These are phyloP conservation scores for Agriotes lineatus DNA, from an alignment of 2,888 invertebrate species.

Conservation along the genomic window DNA sequence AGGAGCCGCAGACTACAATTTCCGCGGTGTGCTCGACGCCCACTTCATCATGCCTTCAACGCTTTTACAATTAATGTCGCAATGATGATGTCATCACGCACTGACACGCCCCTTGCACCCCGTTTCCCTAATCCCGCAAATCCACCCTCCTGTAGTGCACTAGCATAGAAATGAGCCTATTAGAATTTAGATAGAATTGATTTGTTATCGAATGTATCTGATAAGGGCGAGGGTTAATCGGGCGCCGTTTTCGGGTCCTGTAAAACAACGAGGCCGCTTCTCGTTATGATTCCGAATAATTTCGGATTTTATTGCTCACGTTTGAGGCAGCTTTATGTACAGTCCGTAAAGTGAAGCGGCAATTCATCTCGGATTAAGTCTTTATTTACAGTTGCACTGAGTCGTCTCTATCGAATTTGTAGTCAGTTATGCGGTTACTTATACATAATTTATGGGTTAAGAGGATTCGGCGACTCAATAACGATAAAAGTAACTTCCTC, in stretches of 20 bases:
- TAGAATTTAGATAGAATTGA: slow-evolving; percentile 49
- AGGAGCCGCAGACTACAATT: slow-evolving; percentile 41
- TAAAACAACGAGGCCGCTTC: background rate
- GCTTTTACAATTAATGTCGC: slow-evolving; percentile 46
- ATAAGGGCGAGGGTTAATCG: slow-evolving; percentile 17
- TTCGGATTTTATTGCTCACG: too few species aligned
- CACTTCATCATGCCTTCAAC: slow-evolving; percentile 39
- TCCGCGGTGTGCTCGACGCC: slow-evolving; percentile 42
- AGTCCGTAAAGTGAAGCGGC: background rate
- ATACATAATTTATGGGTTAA: too few species aligned
- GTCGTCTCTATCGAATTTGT: background rate
- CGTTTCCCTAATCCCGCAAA: slow-evolving; percentile 46
- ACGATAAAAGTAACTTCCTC: too few species aligned
- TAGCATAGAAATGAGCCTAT: slow-evolving; percentile 51
- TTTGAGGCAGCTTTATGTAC: background rate
- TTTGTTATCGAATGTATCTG: slow-evolving; percentile 47
- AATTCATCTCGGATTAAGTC: background rate
- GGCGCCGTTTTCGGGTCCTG: background rate
- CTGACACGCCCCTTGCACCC: slow-evolving; percentile 46
- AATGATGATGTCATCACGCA: slow-evolving; percentile 46
- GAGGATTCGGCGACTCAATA: too few species aligned
- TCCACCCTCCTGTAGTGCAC: slow-evolving; percentile 44
- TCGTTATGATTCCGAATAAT: background rate
- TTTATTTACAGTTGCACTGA: background rate
- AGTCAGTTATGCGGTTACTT: too few species aligned